Conservation (phyloP, 2,113 vertebrate species). For the Perca fluviatilis region DNA sequence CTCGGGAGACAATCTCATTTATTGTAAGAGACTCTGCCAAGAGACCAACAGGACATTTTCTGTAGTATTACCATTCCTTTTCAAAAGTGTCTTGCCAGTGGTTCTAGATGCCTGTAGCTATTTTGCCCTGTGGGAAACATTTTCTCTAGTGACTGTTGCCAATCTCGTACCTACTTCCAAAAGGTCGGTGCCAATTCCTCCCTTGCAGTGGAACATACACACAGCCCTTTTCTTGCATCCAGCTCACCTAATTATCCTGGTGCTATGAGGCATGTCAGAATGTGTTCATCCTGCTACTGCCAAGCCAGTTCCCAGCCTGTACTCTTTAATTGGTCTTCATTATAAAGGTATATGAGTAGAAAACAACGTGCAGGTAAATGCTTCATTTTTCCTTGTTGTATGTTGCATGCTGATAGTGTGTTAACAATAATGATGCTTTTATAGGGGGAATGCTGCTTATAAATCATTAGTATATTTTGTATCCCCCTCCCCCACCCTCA, state of each 20-base stretch:
- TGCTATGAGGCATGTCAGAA: conserved; percentile 79
- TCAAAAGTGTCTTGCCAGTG: conserved; percentile 60
- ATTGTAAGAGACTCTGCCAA: conserved; percentile 56
- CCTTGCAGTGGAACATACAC: conserved; percentile 62
- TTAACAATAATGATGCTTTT: conserved; percentile 58
- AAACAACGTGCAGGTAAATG: conserved; percentile 56
- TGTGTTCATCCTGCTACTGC: conserved; percentile 63
- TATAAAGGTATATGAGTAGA: conserved; percentile 62
- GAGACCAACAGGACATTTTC: conserved; percentile 52
- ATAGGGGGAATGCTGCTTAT: conserved; percentile 20
- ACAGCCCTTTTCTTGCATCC: conserved; percentile 64
- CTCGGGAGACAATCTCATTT: conserved; percentile 50
- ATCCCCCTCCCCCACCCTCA: not conserved
- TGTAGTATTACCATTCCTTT: conserved; percentile 54
- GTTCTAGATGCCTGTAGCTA: conserved; percentile 67
- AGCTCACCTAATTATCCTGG: conserved; percentile 83
- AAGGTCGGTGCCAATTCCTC: conserved; percentile 73
- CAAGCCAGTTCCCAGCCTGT: conserved; percentile 63
- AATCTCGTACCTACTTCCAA: conserved; percentile 72
- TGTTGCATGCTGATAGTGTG: conserved; percentile 44
- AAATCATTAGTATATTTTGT: conserved; percentile 15
- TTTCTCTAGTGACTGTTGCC: conserved; percentile 71
- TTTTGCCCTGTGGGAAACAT: conserved; percentile 76
- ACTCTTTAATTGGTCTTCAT: conserved; percentile 84
- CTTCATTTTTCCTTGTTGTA: conserved; percentile 38